phyloP scores from a whole-genome alignment of 2,888 invertebrate species.

The Autographa gamma region DNA sequence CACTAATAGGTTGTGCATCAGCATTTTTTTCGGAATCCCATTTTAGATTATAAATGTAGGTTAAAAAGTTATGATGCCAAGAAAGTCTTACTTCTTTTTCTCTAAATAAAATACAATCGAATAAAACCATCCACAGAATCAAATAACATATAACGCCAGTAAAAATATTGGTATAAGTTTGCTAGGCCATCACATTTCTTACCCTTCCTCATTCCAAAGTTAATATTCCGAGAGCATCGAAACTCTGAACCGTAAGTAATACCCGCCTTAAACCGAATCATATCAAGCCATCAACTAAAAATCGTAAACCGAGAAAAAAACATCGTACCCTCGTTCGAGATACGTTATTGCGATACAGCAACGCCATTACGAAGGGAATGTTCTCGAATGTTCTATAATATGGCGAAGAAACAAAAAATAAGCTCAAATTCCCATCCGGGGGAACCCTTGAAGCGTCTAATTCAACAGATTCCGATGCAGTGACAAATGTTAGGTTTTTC shows the following conservation, averaged over 20 bases:
- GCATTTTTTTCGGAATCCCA: no score
- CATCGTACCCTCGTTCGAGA: constrained; percentile 54
- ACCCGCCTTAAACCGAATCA: constrained; percentile 43
- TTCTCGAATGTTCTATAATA: constrained; percentile 69
- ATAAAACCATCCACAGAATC: not conserved
- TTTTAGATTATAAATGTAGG: no score
- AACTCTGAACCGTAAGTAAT: constrained; percentile 43
- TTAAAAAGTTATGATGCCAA: no score
- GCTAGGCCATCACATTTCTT: constrained; percentile 12
- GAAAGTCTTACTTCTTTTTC: not conserved
- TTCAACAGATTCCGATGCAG: constrained; percentile 87
- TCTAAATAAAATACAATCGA: not conserved
- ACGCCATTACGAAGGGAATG: constrained; percentile 63
- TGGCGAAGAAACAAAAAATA: constrained; percentile 76
- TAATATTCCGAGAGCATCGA: constrained; percentile 38
- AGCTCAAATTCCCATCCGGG: constrained; percentile 73
- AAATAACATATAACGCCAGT: constrained; percentile 2
- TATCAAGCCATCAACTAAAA: constrained; percentile 52
- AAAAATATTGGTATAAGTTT: constrained; percentile 14
- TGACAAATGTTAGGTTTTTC: constrained; percentile 87
- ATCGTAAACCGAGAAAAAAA: constrained; percentile 55
- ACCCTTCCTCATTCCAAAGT: constrained; percentile 39
- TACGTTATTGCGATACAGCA: constrained; percentile 60
- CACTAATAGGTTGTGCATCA: no score
- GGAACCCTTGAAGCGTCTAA: constrained; percentile 79